Conservation (phyloP, 2,888 invertebrate species). For the Aphrophora alni region DNA sequence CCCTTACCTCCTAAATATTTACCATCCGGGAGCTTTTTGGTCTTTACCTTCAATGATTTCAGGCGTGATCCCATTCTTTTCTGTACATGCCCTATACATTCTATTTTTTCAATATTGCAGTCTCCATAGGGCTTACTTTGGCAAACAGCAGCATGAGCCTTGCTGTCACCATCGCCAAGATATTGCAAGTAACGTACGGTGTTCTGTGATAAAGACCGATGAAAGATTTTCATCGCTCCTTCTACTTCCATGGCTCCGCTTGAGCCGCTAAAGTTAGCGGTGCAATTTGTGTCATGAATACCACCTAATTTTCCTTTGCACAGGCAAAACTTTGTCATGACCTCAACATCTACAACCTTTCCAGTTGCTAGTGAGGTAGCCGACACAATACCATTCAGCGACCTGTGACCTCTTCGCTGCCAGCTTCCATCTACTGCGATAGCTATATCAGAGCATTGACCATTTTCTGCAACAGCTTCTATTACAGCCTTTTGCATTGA, state of each 20-base stretch:
- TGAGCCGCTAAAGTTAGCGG: constrained; percentile 35
- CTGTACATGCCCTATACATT: constrained; percentile 28
- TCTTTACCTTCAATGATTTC: not conserved
- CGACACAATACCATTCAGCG: constrained; percentile 40
- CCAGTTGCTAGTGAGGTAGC: constrained; percentile 39
- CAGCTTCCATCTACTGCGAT: constrained; percentile 44
- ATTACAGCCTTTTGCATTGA: too few relatives aligned
- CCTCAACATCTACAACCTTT: constrained; percentile 38
- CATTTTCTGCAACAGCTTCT: too few relatives aligned
- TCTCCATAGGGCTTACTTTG: too few relatives aligned
- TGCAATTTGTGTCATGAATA: constrained; percentile 34
- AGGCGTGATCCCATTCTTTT: constrained; percentile 40
- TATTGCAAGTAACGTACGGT: constrained; percentile 37
- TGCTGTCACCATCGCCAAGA: constrained; percentile 20
- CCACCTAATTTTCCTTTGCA: constrained; percentile 26
- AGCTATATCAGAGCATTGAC: too few relatives aligned
- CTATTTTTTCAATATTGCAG: constrained; percentile 7
- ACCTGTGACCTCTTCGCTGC: constrained; percentile 41
- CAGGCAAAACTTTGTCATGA: constrained; percentile 39
- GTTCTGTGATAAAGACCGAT: constrained; percentile 31
- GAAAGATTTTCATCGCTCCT: constrained; percentile 38
- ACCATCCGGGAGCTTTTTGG: not conserved
- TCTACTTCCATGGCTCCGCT: constrained; percentile 44
- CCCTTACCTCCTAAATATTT: not conserved
- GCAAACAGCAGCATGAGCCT: too few relatives aligned